These are phyloP conservation scores for Talpa occidentalis DNA, from an alignment of 2,113 vertebrate species.

Conservation along the genomic window DNA sequence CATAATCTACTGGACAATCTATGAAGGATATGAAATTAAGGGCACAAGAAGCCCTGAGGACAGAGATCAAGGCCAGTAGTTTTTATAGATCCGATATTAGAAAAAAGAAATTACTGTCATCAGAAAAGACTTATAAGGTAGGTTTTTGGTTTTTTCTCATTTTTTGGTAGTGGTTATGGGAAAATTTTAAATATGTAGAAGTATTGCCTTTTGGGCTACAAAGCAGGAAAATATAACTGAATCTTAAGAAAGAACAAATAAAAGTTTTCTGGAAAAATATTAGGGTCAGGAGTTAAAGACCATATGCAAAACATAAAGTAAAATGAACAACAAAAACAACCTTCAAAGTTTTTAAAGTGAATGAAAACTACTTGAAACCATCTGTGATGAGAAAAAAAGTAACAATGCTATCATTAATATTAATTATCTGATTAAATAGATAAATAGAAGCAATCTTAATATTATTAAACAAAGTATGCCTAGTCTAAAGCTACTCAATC, in stretches of 20 bases:
- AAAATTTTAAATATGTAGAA: not conserved
- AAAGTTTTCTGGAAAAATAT: not conserved
- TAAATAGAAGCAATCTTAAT: conserved; percentile 41
- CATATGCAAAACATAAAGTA: conserved; percentile 16
- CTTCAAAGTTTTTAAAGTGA: conserved; percentile 11
- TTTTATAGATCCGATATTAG: conserved; percentile 10
- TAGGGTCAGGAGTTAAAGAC: not conserved
- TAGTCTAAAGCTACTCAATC: conserved; percentile 1
- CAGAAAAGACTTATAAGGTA: not conserved
- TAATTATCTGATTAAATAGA: conserved; percentile 52
- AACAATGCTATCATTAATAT: conserved; percentile 39
- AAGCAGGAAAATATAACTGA: conserved; percentile 41
- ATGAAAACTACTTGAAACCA: conserved; percentile 31
- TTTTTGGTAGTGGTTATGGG: not conserved
- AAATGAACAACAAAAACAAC: not conserved
- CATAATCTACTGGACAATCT: not conserved
- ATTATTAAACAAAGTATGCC: conserved; percentile 8
- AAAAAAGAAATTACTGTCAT: conserved; percentile 14
- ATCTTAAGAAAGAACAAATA: conserved; percentile 13
- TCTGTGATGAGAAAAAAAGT: not conserved
- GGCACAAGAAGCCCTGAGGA: not conserved
- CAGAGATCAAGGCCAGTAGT: not conserved
- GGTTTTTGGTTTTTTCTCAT: not conserved
- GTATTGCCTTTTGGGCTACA: not conserved
- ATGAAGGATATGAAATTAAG: not conserved